phyloP scores from a whole-genome alignment of 1,140 invertebrate genomes.

The Drosophila pachea region DNA sequence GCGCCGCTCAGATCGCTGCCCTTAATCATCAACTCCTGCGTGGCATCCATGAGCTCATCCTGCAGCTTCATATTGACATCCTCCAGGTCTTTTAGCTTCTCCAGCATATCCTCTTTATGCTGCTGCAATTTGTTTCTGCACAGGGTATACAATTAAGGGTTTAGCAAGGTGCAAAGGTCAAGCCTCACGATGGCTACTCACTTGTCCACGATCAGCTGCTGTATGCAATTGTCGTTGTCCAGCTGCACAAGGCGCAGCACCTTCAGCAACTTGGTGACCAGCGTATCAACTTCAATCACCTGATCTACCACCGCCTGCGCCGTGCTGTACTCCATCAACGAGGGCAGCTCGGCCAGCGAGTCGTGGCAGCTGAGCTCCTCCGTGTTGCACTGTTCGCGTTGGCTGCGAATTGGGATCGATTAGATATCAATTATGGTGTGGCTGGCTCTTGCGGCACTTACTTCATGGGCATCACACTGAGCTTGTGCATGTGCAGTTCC shows the following conservation, averaged over 20 bases:
- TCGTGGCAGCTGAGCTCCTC: conserved; percentile 77
- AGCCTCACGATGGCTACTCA: conserved; percentile 59
- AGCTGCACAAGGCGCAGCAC: conserved; percentile 86
- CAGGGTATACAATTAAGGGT: background rate
- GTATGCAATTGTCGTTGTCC: conserved; percentile 84
- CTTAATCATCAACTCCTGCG: conserved; percentile 80
- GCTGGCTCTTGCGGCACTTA: conserved; percentile 25
- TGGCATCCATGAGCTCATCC: conserved; percentile 80
- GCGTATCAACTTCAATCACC: conserved; percentile 87
- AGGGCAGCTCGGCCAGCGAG: conserved; percentile 78
- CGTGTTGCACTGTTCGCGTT: conserved; percentile 71
- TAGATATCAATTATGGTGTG: background rate
- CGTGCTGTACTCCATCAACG: conserved; percentile 77
- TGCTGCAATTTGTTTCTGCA: conserved; percentile 76
- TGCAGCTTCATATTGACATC: conserved; percentile 80
- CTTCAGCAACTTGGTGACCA: conserved; percentile 86
- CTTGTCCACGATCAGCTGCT: conserved; percentile 81
- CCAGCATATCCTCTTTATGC: conserved; percentile 78
- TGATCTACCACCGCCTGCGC: conserved; percentile 83
- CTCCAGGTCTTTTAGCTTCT: conserved; percentile 81
- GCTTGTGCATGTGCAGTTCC: conserved; percentile 67
- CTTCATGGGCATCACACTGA: conserved; percentile 63
- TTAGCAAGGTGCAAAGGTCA: too few species aligned
- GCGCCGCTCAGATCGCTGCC: conserved; percentile 80
- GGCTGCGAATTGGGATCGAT: conserved; percentile 24